Conservation (phyloP, 2,113 vertebrate genomes). For the Thalassarche chlororhynchos region DNA sequence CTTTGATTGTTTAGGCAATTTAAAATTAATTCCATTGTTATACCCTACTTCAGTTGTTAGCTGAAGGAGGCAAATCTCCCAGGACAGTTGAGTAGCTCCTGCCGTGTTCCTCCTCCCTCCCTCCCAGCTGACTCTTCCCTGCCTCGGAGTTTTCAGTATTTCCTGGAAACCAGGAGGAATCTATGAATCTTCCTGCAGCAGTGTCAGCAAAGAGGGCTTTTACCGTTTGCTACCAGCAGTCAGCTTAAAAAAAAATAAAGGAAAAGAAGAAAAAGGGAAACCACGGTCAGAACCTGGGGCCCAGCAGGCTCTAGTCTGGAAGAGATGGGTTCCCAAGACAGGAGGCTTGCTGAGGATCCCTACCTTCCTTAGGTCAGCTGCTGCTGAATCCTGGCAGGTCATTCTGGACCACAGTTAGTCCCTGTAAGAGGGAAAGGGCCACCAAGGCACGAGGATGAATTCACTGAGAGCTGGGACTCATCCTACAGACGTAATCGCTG, state of each 20-base stretch:
- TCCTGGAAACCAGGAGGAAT: not conserved
- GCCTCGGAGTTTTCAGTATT: not conserved
- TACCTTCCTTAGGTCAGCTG: not conserved
- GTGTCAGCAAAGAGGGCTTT: not conserved
- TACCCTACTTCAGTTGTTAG: not conserved
- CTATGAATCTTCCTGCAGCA: not conserved
- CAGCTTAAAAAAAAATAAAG: not conserved
- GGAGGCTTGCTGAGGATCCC: not conserved
- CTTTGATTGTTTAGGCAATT: conserved; percentile 25
- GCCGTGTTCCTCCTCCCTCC: not conserved
- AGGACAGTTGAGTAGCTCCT: not conserved
- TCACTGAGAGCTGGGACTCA: not conserved
- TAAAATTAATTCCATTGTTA: conserved; percentile 51
- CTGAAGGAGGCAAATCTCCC: not conserved
- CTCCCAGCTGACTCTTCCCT: not conserved
- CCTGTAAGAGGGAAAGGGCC: not conserved
- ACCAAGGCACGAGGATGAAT: not conserved
- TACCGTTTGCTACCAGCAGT: not conserved
- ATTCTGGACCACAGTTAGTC: not conserved
- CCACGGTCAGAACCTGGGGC: not conserved
- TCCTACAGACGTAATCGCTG: not conserved
- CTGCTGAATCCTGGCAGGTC: not conserved
- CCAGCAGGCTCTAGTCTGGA: not conserved
- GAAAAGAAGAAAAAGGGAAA: not conserved
- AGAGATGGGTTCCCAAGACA: not conserved